Base-by-base conservation (phyloP, 2,113 vertebrate genomes). In the Trichechus manatus region DNA sequence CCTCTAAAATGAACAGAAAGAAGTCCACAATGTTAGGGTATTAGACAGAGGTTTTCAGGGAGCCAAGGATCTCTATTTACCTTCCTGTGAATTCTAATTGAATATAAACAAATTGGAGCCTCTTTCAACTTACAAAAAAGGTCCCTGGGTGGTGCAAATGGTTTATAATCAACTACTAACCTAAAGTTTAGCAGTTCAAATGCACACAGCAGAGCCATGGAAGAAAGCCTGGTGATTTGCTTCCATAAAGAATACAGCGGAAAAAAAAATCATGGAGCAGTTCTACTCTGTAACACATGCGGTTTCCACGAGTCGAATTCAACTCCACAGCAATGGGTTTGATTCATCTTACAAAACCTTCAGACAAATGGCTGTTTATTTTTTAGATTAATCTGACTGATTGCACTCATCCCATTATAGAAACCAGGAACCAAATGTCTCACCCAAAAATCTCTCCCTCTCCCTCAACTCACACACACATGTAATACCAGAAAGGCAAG, bases 351-450 rank as follows among this genome's bases (percentile, higher is more conserved):
- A 61, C 20, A 78, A 74, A 87, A 75, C 22, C 42, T 88, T 91
- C 53, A 95, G 83, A 82, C 50, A 82, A 92, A 56, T 3, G 3
- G 27, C 15, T 92, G 59, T 88, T 90, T 53, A 87, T 59, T 92
- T 91, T 36, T 93, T 53, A 86, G 59, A 36, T 85, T 86, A 74
- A 91, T 64, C 53, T 84, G 66, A 79, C 84, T 94, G 70, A 89
- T 80, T 89, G 74, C 1, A 75, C 36, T 56, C 17, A 68, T 44
- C 56, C 47, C 33, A 42, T 91, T 61, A 79, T 22, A 96, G 85
- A 96, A 94, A 68, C 17, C 22, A 91, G 81, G 85, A 92, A 64
- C 31, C 78, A 81, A 81, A 59, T 42, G 72, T 50, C 87, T 87
- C 74, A 72, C 72, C 42, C n/a, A 59, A 79, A 95, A 75, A n/a